Evolutionary conservation across 2,113 vertebrate genomes (phyloP), one percentile per base, ranked within the genome.

Genomic region (Colinus virginianus): DNA sequence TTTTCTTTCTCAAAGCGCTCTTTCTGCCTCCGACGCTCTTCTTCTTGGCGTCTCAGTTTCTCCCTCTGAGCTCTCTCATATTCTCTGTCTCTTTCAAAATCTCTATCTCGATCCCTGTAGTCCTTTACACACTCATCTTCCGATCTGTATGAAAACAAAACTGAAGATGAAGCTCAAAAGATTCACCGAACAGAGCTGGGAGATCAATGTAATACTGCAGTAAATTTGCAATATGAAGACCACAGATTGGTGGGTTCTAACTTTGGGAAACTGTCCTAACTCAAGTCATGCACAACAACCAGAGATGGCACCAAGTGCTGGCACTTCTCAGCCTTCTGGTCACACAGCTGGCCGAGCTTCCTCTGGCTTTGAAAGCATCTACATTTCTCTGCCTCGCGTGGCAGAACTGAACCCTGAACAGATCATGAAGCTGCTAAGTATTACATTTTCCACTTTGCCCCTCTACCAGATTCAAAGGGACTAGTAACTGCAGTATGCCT

Each of bases 1-100:
- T 98, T 99, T 78, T 99, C 99, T 77, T 98, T 98, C 80, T 99
- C 99, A 48, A 98, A 99, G 49, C 98, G 98, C 9, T 99, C 99
- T 84, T 98, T 98, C 95, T 98, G 98, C 91, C 98, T 98, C 43
- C 99, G 97, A 8, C 99, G 98, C 16, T 99, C 99, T 51, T 99
- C 99, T 22, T 99, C 99, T 71, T 98, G 99, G 8, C 99, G 98
- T 62, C 97, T 98, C 85, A 98, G 70, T 61, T 98, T 98, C 71
- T 99, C 99, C 80, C 97, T 98, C 86, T 98, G 98, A 12, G 98
- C 96, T 80, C 98, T 97, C 87, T 98, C 98, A 96, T 98, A 98
- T 30, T 99, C 99, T 91, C 95, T 61, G 45, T 99, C 98, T 49
- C 98, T 98, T 48, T 99, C 98, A 30, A 98, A 98, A 81, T 99